These are phyloP conservation scores for Morpho achilles DNA, from an alignment of 2,888 invertebrate species.

Conservation along the genomic window DNA sequence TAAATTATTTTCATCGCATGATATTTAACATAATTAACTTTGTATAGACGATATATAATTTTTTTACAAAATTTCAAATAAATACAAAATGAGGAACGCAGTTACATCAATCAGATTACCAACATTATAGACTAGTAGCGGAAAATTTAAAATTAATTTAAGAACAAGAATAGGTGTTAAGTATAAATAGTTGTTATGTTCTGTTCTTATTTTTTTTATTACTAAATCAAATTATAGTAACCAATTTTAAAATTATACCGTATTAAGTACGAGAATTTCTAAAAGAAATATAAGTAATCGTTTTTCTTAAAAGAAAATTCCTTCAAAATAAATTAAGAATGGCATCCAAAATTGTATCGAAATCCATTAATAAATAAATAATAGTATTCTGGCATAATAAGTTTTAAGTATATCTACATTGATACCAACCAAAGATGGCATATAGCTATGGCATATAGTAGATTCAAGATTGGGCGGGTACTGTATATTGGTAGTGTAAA, in stretches of 20 bases:
- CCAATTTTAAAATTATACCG: too few species aligned
- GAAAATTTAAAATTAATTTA: conserved; percentile 4
- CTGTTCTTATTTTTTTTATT: too few species aligned
- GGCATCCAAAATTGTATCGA: not conserved
- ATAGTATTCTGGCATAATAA: too few species aligned
- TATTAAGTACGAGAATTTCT: too few species aligned
- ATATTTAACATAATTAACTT: too few species aligned
- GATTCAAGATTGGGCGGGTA: conserved; percentile 27
- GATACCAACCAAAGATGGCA: conserved; percentile 23
- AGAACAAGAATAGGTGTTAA: not conserved
- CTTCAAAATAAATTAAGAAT: not conserved
- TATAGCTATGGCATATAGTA: conserved; percentile 4
- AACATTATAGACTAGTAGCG: conserved; percentile 8
- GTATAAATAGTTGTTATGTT: not conserved
- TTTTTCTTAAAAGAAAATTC: too few species aligned
- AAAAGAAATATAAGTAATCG: too few species aligned
- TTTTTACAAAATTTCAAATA: too few species aligned
- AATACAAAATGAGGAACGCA: conserved; percentile 5
- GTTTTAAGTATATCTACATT: conserved; percentile 1
- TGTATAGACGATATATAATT: too few species aligned
- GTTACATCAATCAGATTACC: not conserved
- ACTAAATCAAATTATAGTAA: too few species aligned
- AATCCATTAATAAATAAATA: too few species aligned
- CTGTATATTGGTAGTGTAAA: conserved; percentile 66
- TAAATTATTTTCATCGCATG: too few species aligned